Percentiles rank a stretch among this genome's conserved stretches.
These are phyloP conservation scores for Copidosoma floridanum DNA, from an alignment of 1,140 invertebrate species.

Conservation along the genomic window DNA sequence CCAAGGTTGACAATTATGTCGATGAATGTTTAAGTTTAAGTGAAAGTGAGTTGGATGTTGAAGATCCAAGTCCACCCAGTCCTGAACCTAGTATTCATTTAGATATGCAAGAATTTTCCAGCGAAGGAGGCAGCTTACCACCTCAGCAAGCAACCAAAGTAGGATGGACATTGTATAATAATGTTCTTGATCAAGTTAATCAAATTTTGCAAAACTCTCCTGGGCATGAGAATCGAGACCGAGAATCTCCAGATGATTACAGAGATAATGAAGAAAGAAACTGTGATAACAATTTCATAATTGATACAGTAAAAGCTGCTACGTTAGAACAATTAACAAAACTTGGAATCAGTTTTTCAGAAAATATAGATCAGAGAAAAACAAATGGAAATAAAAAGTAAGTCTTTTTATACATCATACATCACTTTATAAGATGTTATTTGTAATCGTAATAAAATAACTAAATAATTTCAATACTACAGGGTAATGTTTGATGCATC, in stretches of 20 bases:
- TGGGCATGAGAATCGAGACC: conserved; percentile 12
- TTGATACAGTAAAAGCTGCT: conserved; percentile 53
- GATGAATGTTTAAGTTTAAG: conserved; percentile 59
- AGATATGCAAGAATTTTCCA: conserved; percentile 62
- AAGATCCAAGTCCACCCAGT: conserved; percentile 57
- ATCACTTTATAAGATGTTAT: too few species aligned
- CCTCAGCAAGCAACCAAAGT: conserved; percentile 57
- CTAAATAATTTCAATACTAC: conserved; percentile 22
- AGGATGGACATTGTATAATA: conserved; percentile 68
- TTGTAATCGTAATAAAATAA: too few species aligned
- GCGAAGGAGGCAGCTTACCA: conserved; percentile 54
- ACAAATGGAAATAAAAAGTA: conserved; percentile 37
- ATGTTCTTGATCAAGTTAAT: conserved; percentile 62
- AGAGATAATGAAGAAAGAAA: conserved; percentile 18
- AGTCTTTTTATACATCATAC: too few species aligned
- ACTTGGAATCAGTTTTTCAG: conserved; percentile 53
- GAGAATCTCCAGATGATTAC: conserved; percentile 27
- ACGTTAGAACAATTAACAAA: conserved; percentile 56
- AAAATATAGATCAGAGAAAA: conserved; percentile 36
- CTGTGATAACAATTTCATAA: conserved; percentile 37
- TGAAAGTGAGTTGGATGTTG: conserved; percentile 58
- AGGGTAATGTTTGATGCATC: conserved; percentile 57
- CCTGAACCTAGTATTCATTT: conserved; percentile 63
- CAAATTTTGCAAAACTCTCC: conserved; percentile 54
- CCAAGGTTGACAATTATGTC: conserved; percentile 26